A percentile compares a stretch with the other conserved stretches of the same genome.
Evolutionary conservation across 2,888 invertebrate genomes (phyloP).

Genomic region (Tholera decimalis): DNA sequence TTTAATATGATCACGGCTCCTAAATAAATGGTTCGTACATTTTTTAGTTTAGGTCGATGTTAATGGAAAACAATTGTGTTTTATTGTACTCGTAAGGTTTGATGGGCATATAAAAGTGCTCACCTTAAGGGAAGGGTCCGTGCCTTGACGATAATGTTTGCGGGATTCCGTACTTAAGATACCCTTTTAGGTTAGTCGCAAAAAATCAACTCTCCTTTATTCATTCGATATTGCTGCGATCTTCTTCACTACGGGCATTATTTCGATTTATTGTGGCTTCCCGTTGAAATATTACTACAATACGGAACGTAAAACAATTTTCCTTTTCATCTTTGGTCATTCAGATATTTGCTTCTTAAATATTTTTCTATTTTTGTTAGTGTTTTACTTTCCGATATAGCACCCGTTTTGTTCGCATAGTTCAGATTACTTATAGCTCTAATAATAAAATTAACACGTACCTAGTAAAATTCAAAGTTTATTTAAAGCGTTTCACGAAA

Average conservation of each 20-base stretch:
- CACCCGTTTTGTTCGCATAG: background rate
- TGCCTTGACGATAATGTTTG: slow-evolving; percentile 86
- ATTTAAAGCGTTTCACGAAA: slow-evolving; percentile 29
- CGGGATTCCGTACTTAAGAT: slow-evolving; percentile 85
- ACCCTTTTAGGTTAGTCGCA: slow-evolving; percentile 84
- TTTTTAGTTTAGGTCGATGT: slow-evolving; percentile 75
- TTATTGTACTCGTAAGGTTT: slow-evolving; percentile 90
- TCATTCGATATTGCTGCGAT: slow-evolving; percentile 72
- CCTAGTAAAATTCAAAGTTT: slow-evolving; percentile 24
- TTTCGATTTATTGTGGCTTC: slow-evolving; percentile 60
- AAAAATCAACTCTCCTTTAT: slow-evolving; percentile 82
- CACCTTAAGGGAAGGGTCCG: slow-evolving; percentile 87
- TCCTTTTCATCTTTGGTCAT: slow-evolving; percentile 3
- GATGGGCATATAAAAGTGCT: slow-evolving; percentile 89
- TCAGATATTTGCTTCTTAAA: background rate
- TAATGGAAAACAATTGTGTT: slow-evolving; percentile 91
- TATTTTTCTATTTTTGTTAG: background rate
- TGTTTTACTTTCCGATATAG: background rate
- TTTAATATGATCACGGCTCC: slow-evolving; percentile 54
- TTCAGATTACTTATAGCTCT: slow-evolving; percentile 3
- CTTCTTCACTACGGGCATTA: slow-evolving; percentile 59
- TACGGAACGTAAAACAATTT: slow-evolving; percentile 23
- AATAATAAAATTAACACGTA: slow-evolving; percentile 20
- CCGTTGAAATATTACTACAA: slow-evolving; percentile 41
- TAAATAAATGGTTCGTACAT: slow-evolving; percentile 59